These are phyloP conservation scores for Ophiodon elongatus DNA, from an alignment of 2,113 vertebrate species.

Conservation along the genomic window DNA sequence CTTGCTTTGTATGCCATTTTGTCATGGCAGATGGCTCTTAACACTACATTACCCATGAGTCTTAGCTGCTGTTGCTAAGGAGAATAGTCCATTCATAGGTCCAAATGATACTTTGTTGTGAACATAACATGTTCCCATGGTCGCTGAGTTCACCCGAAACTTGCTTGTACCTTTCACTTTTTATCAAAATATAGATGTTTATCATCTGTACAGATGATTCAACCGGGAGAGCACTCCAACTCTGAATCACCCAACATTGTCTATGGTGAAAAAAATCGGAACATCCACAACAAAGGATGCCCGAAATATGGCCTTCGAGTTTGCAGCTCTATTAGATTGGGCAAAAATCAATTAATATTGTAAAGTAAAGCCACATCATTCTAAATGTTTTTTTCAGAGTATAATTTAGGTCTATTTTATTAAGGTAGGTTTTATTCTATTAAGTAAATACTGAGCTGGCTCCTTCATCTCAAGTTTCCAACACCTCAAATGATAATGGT, in stretches of 20 bases:
- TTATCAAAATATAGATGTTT: neutral
- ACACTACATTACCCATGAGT: slow-evolving; percentile 8
- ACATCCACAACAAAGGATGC: neutral
- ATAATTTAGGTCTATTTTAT: neutral
- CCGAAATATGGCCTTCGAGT: neutral
- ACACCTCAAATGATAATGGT: neutral
- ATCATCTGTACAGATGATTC: neutral
- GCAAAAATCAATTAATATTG: neutral
- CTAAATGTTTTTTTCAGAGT: neutral
- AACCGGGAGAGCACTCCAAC: neutral
- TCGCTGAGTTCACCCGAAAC: neutral
- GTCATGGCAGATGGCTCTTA: slow-evolving; percentile 19
- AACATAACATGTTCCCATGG: slow-evolving; percentile 10
- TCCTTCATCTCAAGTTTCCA: neutral
- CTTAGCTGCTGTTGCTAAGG: neutral
- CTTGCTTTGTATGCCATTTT: neutral
- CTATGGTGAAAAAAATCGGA: neutral
- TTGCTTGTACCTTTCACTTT: neutral
- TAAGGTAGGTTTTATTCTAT: neutral
- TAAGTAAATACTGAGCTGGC: neutral
- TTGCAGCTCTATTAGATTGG: neutral
- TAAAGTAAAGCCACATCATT: neutral
- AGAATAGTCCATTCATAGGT: neutral
- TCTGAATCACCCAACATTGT: neutral
- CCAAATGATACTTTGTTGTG: neutral